These are phyloP conservation scores for Glyptemys insculpta DNA, from an alignment of 2,797 vertebrate genomes.

Conservation along the genomic window DNA sequence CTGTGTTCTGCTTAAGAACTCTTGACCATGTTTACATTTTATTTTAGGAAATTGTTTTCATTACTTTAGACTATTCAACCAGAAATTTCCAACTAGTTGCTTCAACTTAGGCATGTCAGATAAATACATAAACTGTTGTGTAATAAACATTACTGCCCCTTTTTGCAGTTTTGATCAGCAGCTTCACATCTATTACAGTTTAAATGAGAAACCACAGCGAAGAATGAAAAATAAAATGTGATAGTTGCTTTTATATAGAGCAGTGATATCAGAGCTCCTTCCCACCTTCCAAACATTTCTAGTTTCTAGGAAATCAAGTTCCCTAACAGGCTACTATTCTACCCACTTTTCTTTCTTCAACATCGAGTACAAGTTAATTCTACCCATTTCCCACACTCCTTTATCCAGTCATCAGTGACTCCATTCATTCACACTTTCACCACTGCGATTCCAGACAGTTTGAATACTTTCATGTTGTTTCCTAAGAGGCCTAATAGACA, in stretches of 20 bases:
- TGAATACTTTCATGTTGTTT: not conserved
- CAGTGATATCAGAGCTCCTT: not conserved
- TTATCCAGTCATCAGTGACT: not conserved
- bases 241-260: not conserved
- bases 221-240: not conserved
- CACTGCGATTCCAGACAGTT: not conserved
- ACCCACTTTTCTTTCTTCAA: not conserved
- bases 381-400: not conserved
- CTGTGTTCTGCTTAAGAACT: constrained; percentile 59
- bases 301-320: not conserved
- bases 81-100: constrained; percentile 42
- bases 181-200: not conserved
- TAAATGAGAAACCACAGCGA: not conserved
- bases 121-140: constrained; percentile 43
- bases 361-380: not conserved
- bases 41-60: constrained; percentile 65
- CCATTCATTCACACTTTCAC: not conserved
- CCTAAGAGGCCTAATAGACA: not conserved
- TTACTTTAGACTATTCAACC: constrained; percentile 58
- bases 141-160: constrained; percentile 24
- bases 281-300: not conserved
- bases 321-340: not conserved
- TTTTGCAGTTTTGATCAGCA: constrained; percentile 17
- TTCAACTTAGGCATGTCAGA: not conserved
- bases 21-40: constrained; percentile 59